These are phyloP conservation scores for Otolemur crassicaudatus DNA, from an alignment of 2,797 vertebrate genomes.

Conservation along the genomic window DNA sequence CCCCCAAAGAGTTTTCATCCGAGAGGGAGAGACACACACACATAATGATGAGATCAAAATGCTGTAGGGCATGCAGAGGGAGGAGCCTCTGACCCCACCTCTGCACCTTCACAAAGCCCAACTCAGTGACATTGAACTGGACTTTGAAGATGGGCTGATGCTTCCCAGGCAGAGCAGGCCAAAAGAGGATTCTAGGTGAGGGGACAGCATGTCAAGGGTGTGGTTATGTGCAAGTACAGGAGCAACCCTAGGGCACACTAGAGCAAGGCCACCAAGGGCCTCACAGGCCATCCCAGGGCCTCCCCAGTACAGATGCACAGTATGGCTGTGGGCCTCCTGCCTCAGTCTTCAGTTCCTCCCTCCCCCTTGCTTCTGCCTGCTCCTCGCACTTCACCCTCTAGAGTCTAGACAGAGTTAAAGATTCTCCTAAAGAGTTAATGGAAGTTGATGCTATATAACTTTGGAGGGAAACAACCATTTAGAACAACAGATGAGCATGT, in stretches of 20 bases:
- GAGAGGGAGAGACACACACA: neutral
- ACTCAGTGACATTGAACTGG: neutral
- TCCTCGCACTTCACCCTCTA: neutral
- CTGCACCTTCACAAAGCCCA: neutral
- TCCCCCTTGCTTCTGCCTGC: neutral
- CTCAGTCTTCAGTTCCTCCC: neutral
- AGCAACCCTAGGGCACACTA: neutral
- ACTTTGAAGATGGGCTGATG: neutral
- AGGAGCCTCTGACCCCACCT: neutral
- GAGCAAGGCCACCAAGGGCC: neutral
- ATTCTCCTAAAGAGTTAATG: neutral
- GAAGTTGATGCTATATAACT: neutral
- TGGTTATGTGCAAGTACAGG: fast-evolving
- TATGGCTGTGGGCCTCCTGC: neutral
- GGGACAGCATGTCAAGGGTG: fast-evolving
- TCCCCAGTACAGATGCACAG: neutral
- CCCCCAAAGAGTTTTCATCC: neutral
- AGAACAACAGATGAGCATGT: neutral
- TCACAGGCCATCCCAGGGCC: neutral
- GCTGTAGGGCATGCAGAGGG: neutral
- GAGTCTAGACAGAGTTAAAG: neutral
- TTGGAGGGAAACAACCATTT: neutral
- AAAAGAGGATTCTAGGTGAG: neutral
- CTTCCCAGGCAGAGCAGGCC: neutral
- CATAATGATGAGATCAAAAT: neutral